These are phyloP conservation scores for Watsonalla cultraria DNA, from an alignment of 2,888 invertebrate genomes.

Conservation along the genomic window DNA sequence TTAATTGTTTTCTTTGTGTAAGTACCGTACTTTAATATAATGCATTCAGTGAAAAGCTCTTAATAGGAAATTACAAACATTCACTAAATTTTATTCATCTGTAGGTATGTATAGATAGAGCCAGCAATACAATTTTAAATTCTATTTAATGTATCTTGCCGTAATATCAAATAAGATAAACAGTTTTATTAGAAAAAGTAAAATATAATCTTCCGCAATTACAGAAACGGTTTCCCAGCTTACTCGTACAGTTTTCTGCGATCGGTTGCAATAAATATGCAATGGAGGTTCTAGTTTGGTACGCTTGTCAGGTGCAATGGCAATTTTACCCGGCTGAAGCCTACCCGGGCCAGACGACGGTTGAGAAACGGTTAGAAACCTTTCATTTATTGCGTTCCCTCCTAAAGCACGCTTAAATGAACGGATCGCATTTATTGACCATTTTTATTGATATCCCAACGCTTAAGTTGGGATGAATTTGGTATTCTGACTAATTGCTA, in stretches of 20 bases:
- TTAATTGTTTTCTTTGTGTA: too few relatives aligned
- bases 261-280: conserved; percentile 17
- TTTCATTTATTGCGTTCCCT: conserved; percentile 37
- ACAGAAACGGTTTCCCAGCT: too few relatives aligned
- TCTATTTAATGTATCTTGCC: too few relatives aligned
- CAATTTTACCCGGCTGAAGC: conserved; percentile 42
- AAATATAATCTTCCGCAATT: too few relatives aligned
- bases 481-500: not conserved
- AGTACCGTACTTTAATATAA: too few relatives aligned
- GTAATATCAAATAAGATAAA: too few relatives aligned
- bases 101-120: too few relatives aligned
- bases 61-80: too few relatives aligned
- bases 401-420: conserved; percentile 22
- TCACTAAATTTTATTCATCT: too few relatives aligned
- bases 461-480: conserved; percentile 7
- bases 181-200: too few relatives aligned
- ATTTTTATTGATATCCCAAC: conserved; percentile 26
- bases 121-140: too few relatives aligned
- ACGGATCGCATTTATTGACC: conserved; percentile 38
- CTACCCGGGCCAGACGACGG: conserved; percentile 37
- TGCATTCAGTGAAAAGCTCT: too few relatives aligned
- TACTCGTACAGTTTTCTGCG: not conserved
- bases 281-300: conserved; percentile 24
- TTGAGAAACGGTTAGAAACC: conserved; percentile 50
- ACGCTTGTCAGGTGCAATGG: conserved; percentile 60